Evolutionary conservation across 1,140 invertebrate genomes (phyloP).

Genomic region (Caenorhabditis remanei): DNA sequence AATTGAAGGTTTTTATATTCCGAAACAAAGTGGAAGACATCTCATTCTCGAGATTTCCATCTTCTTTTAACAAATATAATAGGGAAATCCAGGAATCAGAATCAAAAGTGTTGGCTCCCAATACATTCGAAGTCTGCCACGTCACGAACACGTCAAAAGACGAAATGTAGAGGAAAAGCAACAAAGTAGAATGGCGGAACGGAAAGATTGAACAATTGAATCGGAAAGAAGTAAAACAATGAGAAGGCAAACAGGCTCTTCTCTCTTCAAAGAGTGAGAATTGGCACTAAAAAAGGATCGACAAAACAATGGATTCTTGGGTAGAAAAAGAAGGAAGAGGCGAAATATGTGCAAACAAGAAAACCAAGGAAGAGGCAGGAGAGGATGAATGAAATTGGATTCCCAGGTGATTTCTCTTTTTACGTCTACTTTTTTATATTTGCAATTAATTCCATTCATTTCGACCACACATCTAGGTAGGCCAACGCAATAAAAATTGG

Average conservation of each 20-base stretch:
- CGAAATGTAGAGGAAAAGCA: slow-evolving; percentile 2
- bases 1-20: no score
- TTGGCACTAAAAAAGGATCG: neutral
- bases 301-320: slow-evolving; percentile 36
- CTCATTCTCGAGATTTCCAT: no score
- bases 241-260: neutral
- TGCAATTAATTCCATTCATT: no score
- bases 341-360: neutral
- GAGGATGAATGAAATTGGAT: neutral
- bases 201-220: neutral
- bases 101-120: no score
- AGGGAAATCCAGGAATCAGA: no score
- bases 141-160: neutral
- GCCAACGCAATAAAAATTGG: slow-evolving; percentile 21
- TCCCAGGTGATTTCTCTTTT: slow-evolving; percentile 3
- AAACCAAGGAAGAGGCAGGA: neutral
- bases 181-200: neutral
- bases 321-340: neutral
- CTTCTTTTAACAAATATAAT: no score
- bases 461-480: neutral
- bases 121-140: no score
- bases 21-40: no score
- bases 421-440: neutral
- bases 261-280: slow-evolving; percentile 15
- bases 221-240: slow-evolving; percentile 7